Evolutionary conservation across 2,113 vertebrate species (phyloP), one percentile per base, ranked within the genome.

Genomic region (Choloepus hoffmanni): DNA sequence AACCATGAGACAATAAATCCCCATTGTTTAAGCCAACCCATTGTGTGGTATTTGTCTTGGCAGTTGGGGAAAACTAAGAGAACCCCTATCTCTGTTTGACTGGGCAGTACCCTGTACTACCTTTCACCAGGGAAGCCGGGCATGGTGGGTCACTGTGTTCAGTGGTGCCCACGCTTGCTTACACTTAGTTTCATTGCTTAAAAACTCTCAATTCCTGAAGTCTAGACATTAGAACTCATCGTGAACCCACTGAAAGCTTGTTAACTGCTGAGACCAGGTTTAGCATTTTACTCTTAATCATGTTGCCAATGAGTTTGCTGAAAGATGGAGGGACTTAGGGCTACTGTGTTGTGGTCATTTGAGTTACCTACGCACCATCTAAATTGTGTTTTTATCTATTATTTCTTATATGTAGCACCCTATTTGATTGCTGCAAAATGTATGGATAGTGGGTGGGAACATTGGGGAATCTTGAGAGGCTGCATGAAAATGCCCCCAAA

Each of bases 341-440:
- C 36, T 78, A 43, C 9, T 55, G 2, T 78, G 70, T 19, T 77
- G 26, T 67, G 16, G 40, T 72, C 82, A 88, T 48, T 83, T 60
- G 40, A 85, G 55, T 58, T 93, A 78, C 23, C 13, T 81, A 89
- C 45, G 45, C 65, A 65, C 86, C 73, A 58, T 16, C 55, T 72
- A 92, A 92, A 55, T 89, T 6, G 40, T 88, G 21, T 89, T 70
- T 90, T 90, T 40, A 73, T 65, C 76, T 95, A 67, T 76, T 88
- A 60, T 83, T 86, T 92, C 53, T 86, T 23, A 58, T 24, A 9
- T 36, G 1, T 70, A n/a, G 11, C 91, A 81, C 53, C n/a, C 40
- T 16, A 79, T 67, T 62, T 95, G 43, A 92, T 36, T 83, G 45
- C 63, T 40, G 2, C 11, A 83, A 40, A 72, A 78, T 36, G 26